Percentiles rank a stretch among this genome's conserved stretches.
Evolutionary conservation across 2,888 invertebrate species (phyloP).

Genomic region (Athalia circularis): DNA sequence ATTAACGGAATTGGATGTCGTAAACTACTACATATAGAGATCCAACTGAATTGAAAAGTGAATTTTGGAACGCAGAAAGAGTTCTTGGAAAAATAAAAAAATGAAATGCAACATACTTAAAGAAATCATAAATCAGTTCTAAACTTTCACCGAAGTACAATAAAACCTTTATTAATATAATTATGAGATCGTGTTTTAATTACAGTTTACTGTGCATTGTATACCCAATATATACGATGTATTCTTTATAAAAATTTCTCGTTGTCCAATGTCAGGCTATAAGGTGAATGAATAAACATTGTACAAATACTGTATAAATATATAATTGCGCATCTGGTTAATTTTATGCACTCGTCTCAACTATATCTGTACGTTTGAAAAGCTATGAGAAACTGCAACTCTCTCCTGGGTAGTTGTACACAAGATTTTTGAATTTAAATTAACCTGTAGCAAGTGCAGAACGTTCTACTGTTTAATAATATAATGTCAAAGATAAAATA

Average conservation of each 20-base stretch:
- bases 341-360: conserved; percentile 1
- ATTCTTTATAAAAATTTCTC: conserved; percentile 25
- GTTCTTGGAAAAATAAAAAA: neutral
- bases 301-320: neutral
- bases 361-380: neutral
- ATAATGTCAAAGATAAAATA: conserved; percentile 2
- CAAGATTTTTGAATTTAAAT: neutral
- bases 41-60: no score
- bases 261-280: conserved; percentile 15
- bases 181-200: conserved; percentile 30
- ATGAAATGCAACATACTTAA: neutral
- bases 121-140: neutral
- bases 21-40: no score
- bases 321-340: neutral
- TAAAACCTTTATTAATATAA: neutral
- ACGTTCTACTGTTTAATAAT: neutral
- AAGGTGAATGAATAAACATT: no score
- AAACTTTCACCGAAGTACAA: conserved; percentile 9
- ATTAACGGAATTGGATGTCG: no score
- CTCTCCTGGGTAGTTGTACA: conserved; percentile 1
- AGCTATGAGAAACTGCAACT: neutral
- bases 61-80: neutral
- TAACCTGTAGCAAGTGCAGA: neutral
- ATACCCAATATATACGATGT: neutral
- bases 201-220: neutral